Conservation (phyloP, 2,888 invertebrate genomes). For the Penaeus monodon region DNA sequence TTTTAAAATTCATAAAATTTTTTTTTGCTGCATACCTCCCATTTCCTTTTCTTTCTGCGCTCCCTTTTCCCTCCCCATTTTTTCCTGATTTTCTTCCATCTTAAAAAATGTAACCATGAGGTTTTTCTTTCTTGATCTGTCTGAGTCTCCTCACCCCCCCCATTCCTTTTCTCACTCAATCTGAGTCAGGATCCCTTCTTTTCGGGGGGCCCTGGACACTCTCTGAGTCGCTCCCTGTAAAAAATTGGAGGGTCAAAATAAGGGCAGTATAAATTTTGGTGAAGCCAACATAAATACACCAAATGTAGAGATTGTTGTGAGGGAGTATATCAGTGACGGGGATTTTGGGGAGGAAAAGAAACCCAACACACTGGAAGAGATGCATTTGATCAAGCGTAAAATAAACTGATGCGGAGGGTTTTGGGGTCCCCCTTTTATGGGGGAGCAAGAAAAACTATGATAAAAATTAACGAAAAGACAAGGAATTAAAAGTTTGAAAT, state of each 20-base stretch:
- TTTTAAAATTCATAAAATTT: background rate
- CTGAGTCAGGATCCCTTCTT: background rate
- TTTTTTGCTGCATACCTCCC: background rate
- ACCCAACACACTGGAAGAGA: no score
- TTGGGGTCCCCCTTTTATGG: no score
- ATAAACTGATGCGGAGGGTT: no score
- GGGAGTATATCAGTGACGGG: no score
- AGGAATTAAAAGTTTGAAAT: no score
- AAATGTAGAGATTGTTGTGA: no score
- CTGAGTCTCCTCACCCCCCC: constrained; percentile 22
- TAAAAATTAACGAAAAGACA: no score
- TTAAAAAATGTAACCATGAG: constrained; percentile 25
- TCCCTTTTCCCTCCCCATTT: background rate
- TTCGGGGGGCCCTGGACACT: constrained; percentile 34
- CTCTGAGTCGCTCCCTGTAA: constrained; percentile 34
- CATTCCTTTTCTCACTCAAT: constrained; percentile 27
- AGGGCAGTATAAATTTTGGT: no score
- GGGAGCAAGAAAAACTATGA: no score
- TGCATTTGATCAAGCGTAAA: no score
- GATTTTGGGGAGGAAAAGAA: no score
- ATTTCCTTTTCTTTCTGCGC: background rate
- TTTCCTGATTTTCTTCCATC: constrained; percentile 1
- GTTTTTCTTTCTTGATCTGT: constrained; percentile 33
- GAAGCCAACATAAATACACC: no score
- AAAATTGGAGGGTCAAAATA: background rate